Percentiles rank a stretch among this genome's conserved stretches.
These are phyloP conservation scores for Tenrec ecaudatus DNA, from an alignment of 2,113 vertebrate species.

Conservation along the genomic window DNA sequence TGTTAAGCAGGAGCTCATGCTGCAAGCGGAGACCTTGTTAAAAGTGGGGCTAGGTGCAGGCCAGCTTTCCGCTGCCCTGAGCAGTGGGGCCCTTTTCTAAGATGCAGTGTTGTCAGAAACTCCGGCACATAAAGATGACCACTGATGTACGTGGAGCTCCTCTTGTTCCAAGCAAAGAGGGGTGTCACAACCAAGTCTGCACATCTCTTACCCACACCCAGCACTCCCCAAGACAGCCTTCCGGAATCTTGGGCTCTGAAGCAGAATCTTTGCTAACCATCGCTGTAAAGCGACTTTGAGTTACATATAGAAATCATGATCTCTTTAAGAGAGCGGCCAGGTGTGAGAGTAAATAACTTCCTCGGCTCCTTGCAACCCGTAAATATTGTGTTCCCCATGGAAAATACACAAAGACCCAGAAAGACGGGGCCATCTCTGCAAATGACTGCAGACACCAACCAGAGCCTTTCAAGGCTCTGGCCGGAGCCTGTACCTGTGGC, in stretches of 20 bases:
- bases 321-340: not conserved
- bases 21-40: not conserved
- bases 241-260: not conserved
- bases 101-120: not conserved
- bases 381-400: not conserved
- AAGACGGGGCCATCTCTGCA: not conserved
- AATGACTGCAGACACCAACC: not conserved
- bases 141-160: not conserved
- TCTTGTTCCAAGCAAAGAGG: not conserved
- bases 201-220: not conserved
- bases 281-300: not conserved
- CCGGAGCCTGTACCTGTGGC: not conserved
- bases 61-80: not conserved
- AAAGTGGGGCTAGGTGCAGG: accelerated
- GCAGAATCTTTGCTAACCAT: not conserved
- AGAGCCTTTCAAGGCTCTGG: not conserved
- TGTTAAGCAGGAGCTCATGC: not conserved
- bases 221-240: not conserved
- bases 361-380: not conserved
- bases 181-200: not conserved
- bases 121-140: not conserved
- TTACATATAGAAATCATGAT: not conserved
- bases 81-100: not conserved
- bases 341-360: not conserved
- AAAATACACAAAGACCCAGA: not conserved